Evolutionary conservation across 2,113 vertebrate genomes (phyloP).

Genomic region (Halichoerus grypus): DNA sequence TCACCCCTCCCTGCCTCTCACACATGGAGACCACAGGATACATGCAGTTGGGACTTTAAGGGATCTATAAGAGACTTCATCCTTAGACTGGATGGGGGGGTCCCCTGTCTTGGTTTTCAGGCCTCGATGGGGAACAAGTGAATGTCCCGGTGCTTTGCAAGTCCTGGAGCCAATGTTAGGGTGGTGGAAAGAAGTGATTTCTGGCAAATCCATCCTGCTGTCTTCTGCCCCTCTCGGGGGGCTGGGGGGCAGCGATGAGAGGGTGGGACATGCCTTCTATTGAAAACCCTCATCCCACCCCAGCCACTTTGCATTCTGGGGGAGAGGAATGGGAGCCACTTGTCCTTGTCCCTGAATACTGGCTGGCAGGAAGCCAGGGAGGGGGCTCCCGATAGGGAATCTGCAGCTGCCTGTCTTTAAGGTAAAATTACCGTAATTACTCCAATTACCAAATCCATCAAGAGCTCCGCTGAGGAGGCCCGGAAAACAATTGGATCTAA

Average conservation of each 20-base stretch:
- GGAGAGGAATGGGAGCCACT: slow-evolving; percentile 86
- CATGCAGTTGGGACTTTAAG: fast-evolving
- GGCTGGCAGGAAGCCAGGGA: slow-evolving; percentile 85
- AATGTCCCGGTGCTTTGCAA: background rate
- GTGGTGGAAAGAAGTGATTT: background rate
- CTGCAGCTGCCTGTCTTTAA: slow-evolving; percentile 89
- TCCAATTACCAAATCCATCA: slow-evolving; percentile 90
- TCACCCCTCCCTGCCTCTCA: background rate
- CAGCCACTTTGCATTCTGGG: slow-evolving; percentile 66
- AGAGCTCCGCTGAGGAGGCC: slow-evolving; percentile 78
- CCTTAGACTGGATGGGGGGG: background rate
- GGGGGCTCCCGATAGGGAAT: slow-evolving; percentile 81
- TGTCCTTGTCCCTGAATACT: slow-evolving; percentile 83
- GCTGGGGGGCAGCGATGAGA: background rate
- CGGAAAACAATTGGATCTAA: slow-evolving; percentile 84
- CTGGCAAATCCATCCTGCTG: background rate
- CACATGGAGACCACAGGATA: background rate
- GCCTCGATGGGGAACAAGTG: background rate
- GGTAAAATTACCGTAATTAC: slow-evolving; percentile 92
- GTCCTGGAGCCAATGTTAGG: background rate
- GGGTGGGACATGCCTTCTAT: background rate
- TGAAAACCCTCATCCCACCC: background rate
- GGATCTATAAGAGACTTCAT: background rate
- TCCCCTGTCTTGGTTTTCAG: background rate
- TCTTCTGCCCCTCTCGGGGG: background rate